Conservation (phyloP, 2,113 vertebrate genomes). For the Crotalus helleri region DNA sequence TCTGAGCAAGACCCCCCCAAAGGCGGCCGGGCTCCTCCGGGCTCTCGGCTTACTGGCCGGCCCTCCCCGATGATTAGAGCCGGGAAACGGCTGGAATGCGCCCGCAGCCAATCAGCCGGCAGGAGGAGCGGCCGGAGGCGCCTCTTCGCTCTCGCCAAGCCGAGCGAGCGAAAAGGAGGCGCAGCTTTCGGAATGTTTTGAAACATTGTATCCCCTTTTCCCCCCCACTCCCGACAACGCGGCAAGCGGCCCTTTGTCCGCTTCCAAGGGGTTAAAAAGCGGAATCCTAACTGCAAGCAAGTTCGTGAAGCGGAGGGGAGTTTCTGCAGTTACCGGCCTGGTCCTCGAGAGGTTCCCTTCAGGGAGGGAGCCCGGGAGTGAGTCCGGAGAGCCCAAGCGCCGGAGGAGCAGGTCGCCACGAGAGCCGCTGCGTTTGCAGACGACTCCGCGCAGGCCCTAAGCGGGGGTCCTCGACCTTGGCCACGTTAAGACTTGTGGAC, state of each 20-base stretch:
- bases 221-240: neutral
- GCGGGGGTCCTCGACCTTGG: no score
- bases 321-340: neutral
- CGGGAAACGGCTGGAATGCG: neutral
- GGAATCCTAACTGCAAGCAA: neutral
- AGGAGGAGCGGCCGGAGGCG: neutral
- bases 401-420: no score
- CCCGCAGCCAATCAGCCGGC: neutral
- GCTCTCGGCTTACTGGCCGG: neutral
- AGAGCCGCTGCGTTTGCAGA: no score
- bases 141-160: neutral
- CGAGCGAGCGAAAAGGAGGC: neutral
- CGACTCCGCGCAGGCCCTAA: no score
- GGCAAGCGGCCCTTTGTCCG: no score
- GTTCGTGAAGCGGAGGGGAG: no score
- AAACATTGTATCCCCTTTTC: neutral
- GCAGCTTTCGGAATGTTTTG: neutral
- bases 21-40: neutral
- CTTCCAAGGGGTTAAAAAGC: neutral
- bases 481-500: no score
- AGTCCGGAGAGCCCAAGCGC: no score
- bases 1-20: neutral
- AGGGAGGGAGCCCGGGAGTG: neutral
- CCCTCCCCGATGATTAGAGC: neutral
- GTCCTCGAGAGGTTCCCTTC: no score